phyloP scores from a whole-genome alignment of 2,797 vertebrate genomes.

The Intellagama lesueurii region DNA sequence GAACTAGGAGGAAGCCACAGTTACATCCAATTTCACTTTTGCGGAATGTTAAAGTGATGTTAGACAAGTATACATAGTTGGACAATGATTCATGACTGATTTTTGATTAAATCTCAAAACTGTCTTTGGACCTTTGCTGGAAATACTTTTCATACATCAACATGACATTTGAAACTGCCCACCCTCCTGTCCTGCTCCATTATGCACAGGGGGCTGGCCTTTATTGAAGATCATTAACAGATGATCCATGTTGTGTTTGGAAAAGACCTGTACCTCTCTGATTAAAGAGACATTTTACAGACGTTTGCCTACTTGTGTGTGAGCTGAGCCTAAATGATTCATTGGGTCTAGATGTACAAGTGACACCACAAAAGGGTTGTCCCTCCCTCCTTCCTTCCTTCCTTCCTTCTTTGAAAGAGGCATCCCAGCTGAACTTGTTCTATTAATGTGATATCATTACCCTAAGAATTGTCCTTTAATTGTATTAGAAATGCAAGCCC shows the following conservation, averaged over 20 bases:
- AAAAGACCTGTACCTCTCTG: background rate
- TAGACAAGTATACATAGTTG: background rate
- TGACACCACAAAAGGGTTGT: slow-evolving; percentile 7
- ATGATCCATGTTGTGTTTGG: too few relatives aligned
- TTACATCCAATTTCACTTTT: too few relatives aligned
- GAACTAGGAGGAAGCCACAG: too few relatives aligned
- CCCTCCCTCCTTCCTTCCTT: background rate
- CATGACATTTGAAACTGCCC: background rate
- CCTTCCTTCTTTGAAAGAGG: background rate
- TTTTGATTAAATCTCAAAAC: background rate
- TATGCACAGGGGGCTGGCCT: background rate
- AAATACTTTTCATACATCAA: background rate
- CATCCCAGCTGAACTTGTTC: slow-evolving; percentile 31
- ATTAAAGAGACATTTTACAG: background rate
- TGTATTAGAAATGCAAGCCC: slow-evolving; percentile 18
- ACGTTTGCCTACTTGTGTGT: background rate
- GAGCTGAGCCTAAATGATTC: slow-evolving; percentile 10
- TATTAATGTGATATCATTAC: background rate
- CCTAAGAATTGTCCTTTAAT: slow-evolving; percentile 26
- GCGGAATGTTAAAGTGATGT: too few relatives aligned
- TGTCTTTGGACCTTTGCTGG: background rate
- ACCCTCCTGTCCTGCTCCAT: background rate
- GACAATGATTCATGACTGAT: background rate
- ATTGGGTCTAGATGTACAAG: background rate
- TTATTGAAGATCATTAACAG: too few relatives aligned